A percentile compares a stretch with the other conserved stretches of the same genome.
Evolutionary conservation across 1,140 invertebrate genomes (phyloP).

Genomic region (Araneus ventricosus): DNA sequence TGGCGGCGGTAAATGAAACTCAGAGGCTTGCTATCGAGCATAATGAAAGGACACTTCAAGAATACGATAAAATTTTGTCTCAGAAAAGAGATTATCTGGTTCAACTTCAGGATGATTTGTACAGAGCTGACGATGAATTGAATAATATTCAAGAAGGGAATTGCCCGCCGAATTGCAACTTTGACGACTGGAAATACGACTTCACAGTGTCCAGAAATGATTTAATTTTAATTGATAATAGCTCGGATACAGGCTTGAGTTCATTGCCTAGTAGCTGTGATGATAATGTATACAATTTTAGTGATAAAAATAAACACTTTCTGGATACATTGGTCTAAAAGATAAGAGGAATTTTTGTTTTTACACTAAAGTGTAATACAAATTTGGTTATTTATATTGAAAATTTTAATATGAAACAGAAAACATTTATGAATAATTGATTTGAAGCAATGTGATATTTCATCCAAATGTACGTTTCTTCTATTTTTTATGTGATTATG

Average conservation of each 20-base stretch:
- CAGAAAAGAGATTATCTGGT: slow-evolving; percentile 81
- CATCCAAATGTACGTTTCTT: background rate
- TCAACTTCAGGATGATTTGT: slow-evolving; percentile 84
- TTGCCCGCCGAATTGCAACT: background rate
- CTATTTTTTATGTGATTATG: background rate
- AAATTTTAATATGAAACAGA: background rate
- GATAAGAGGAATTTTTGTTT: background rate
- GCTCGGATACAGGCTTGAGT: slow-evolving; percentile 83
- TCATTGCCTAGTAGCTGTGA: slow-evolving; percentile 82
- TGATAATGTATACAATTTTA: slow-evolving; percentile 74
- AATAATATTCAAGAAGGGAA: slow-evolving; percentile 78
- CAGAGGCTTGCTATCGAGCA: slow-evolving; percentile 36
- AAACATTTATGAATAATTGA: background rate
- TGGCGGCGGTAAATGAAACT: slow-evolving; percentile 20
- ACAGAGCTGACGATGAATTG: slow-evolving; percentile 82
- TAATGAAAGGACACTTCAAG: slow-evolving; percentile 17
- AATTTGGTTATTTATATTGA: background rate
- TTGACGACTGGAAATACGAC: background rate
- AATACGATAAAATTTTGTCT: slow-evolving; percentile 25
- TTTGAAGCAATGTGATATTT: background rate
- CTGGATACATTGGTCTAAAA: slow-evolving; percentile 41
- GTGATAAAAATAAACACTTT: background rate
- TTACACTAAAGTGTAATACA: background rate
- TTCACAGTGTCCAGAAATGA: background rate
- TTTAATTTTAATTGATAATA: slow-evolving; percentile 80